Evolutionary conservation across 2,113 vertebrate genomes (phyloP).

Genomic region (Odontophorus gujanensis): DNA sequence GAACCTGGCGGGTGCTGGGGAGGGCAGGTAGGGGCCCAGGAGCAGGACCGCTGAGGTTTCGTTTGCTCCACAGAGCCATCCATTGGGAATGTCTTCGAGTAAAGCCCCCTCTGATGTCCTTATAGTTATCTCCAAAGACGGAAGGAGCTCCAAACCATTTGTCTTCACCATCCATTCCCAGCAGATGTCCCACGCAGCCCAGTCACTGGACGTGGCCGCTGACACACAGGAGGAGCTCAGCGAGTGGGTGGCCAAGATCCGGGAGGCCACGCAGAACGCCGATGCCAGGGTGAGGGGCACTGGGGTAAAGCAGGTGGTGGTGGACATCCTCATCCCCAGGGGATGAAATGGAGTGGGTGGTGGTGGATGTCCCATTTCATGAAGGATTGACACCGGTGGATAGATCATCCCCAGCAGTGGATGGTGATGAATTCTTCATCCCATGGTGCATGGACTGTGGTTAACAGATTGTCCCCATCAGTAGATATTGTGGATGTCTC

Average conservation of each 20-base stretch:
- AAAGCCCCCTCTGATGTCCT: constrained; percentile 83
- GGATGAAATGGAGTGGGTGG: not conserved
- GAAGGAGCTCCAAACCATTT: constrained; percentile 90
- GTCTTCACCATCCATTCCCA: constrained; percentile 91
- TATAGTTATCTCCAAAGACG: constrained; percentile 83
- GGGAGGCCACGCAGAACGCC: constrained; percentile 91
- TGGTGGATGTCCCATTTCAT: not conserved
- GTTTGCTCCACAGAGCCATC: constrained; percentile 34
- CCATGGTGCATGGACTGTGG: not conserved
- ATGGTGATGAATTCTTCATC: not conserved
- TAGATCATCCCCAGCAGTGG: not conserved
- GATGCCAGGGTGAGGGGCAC: constrained; percentile 88
- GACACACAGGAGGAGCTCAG: constrained; percentile 90
- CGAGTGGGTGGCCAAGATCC: constrained; percentile 96
- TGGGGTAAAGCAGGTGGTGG: not conserved
- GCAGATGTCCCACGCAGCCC: constrained; percentile 80
- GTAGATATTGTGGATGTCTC: not conserved
- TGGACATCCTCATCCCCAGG: not conserved
- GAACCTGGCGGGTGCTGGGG: not conserved
- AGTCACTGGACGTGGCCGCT: constrained; percentile 87
- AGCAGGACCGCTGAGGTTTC: constrained; percentile 44
- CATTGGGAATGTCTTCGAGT: constrained; percentile 44
- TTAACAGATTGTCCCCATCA: not conserved
- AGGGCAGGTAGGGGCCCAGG: not conserved
- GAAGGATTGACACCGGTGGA: not conserved